These are phyloP conservation scores for Hemicrepidius hirtus DNA, from an alignment of 2,888 invertebrate genomes.

Conservation along the genomic window DNA sequence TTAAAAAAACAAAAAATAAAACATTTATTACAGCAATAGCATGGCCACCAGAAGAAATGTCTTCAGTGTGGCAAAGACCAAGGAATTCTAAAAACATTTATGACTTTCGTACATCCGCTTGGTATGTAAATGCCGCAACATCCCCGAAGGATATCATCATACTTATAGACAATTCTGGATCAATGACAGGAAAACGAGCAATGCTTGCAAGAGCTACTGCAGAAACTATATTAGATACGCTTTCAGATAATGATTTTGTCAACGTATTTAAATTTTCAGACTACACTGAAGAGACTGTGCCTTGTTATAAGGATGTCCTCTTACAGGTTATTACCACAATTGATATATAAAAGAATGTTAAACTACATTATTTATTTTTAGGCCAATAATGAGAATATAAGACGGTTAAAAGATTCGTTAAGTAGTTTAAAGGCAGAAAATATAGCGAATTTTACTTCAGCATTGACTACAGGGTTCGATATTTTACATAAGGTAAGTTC, in stretches of 20 bases:
- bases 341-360: no score
- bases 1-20: no score
- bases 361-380: slow-evolving; percentile 73
- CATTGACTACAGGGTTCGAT: slow-evolving; percentile 94
- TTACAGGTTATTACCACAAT: slow-evolving; percentile 82
- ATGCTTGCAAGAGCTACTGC: slow-evolving; percentile 92
- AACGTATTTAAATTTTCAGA: slow-evolving; percentile 95
- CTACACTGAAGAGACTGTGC: slow-evolving; percentile 86
- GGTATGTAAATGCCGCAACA: slow-evolving; percentile 98
- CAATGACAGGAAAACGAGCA: slow-evolving; percentile 89
- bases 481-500: slow-evolving; percentile 87
- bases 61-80: slow-evolving; percentile 77
- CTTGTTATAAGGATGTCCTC: slow-evolving; percentile 92
- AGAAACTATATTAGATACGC: slow-evolving; percentile 92
- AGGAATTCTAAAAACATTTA: slow-evolving; percentile 89
- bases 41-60: slow-evolving; percentile 86
- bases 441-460: slow-evolving; percentile 93
- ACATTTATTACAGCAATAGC: slow-evolving; percentile 79
- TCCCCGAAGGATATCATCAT: slow-evolving; percentile 98
- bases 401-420: slow-evolving; percentile 86
- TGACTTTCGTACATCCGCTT: slow-evolving; percentile 94
- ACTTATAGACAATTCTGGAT: slow-evolving; percentile 92
- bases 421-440: slow-evolving; percentile 84
- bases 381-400: slow-evolving; percentile 88
- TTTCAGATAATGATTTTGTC: slow-evolving; percentile 97